A percentile compares a stretch with the other conserved stretches of the same genome.
Conservation (phyloP, 2,888 invertebrate species). For the Dusona sp. region DNA sequence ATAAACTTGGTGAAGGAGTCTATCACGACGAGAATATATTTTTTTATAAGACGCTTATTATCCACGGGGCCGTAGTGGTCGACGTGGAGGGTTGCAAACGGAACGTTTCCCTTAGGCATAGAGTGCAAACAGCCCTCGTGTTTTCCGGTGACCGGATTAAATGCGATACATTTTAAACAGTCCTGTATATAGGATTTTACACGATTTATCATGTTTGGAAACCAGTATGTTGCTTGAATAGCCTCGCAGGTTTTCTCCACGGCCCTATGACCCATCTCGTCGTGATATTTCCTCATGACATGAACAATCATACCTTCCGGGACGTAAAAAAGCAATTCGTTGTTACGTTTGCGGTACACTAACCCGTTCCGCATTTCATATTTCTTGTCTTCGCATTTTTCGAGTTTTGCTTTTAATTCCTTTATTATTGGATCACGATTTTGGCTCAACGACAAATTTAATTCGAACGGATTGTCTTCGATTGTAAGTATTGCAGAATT, state of each 20-base stretch:
- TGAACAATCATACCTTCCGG: slow-evolving; percentile 30
- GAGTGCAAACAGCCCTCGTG: slow-evolving; percentile 47
- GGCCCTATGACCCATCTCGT: slow-evolving; percentile 71
- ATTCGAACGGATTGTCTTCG: slow-evolving; percentile 20
- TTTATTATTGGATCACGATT: slow-evolving; percentile 11
- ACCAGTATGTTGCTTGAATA: slow-evolving; percentile 64
- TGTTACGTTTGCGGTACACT: slow-evolving; percentile 60
- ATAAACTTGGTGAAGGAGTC: background rate
- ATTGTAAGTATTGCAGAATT: background rate
- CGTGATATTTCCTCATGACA: slow-evolving; percentile 61
- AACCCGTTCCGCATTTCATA: slow-evolving; percentile 67
- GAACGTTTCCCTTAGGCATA: background rate
- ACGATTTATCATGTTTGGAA: slow-evolving; percentile 55
- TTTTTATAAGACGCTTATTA: background rate
- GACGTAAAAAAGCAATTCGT: slow-evolving; percentile 66
- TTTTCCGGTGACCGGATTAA: slow-evolving; percentile 57
- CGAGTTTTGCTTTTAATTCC: no score
- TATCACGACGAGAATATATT: slow-evolving; percentile 38
- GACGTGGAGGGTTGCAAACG: background rate
- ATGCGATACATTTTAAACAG: slow-evolving; percentile 68
- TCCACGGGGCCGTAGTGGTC: slow-evolving; percentile 30
- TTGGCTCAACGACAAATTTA: slow-evolving; percentile 57
- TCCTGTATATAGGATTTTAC: slow-evolving; percentile 48
- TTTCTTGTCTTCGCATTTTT: slow-evolving; percentile 40
- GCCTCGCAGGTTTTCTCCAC: slow-evolving; percentile 38